Percentiles rank a stretch among this genome's conserved stretches.
These are phyloP conservation scores for Parnassius glacialis DNA, from an alignment of 2,888 invertebrate genomes.

Conservation along the genomic window DNA sequence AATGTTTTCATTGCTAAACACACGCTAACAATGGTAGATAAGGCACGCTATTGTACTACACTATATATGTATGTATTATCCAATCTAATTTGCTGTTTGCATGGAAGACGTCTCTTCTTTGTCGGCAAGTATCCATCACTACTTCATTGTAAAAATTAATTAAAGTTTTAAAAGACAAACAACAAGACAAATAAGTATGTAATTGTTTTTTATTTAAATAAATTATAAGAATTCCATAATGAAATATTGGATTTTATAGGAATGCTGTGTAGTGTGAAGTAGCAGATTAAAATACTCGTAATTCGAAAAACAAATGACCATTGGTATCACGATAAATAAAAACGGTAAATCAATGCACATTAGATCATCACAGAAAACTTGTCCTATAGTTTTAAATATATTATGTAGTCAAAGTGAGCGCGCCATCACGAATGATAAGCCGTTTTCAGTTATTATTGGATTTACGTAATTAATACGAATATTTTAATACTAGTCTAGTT, in stretches of 20 bases:
- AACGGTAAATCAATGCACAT: conserved; percentile 62
- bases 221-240: no score
- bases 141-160: no score
- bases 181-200: no score
- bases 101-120: no score
- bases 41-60: not conserved
- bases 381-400: conserved; percentile 53
- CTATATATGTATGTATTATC: not conserved
- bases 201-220: no score
- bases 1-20: not conserved
- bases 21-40: not conserved
- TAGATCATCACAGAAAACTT: conserved; percentile 69
- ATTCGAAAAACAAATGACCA: not conserved
- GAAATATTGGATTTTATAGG: no score
- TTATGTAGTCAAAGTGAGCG: conserved; percentile 33
- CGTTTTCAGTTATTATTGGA: conserved; percentile 4
- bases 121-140: no score
- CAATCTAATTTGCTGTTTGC: no score
- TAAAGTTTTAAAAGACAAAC: no score
- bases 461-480: not conserved
- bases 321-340: conserved; percentile 11
- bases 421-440: conserved; percentile 29
- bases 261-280: no score
- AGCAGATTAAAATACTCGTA: no score
- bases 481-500: conserved; percentile 4